Conservation (phyloP, 64 coral and sea anemone species). For the Montipora efflorescens region DNA sequence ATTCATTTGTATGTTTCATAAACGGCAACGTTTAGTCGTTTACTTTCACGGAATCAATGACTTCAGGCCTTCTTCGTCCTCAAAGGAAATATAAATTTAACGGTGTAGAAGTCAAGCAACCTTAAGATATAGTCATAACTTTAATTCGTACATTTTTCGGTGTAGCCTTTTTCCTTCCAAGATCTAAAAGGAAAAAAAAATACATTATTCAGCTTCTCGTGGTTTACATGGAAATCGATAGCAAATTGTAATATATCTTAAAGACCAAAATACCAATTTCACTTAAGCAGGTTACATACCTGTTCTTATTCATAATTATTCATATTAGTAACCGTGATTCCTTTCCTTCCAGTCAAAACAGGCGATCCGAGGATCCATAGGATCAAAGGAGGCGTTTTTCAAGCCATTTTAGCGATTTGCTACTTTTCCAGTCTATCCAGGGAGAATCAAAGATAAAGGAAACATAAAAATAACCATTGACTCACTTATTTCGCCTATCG, state of each 20-base stretch:
- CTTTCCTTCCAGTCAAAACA: conserved; percentile 7
- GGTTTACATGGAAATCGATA: neutral
- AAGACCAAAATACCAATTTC: neutral
- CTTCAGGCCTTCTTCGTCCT: neutral
- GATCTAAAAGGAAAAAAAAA: neutral
- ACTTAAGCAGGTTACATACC: conserved; percentile 46
- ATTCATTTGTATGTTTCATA: too few species aligned
- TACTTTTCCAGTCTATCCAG: neutral
- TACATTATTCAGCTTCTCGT: neutral
- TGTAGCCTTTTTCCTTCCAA: neutral
- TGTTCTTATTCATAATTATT: conserved; percentile 58
- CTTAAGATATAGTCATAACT: neutral
- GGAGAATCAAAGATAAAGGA: too few species aligned
- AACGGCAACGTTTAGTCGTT: too few species aligned
- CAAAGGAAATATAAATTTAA: neutral
- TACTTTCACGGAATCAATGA: neutral
- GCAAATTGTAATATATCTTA: neutral
- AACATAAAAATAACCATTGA: conserved; percentile 22
- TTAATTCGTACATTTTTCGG: neutral
- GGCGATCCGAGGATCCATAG: neutral
- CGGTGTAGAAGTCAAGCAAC: neutral
- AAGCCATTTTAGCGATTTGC: neutral
- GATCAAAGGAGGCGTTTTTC: neutral
- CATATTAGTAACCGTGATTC: neutral
- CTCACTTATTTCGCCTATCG: neutral